Evolutionary conservation across 2,888 invertebrate species (phyloP), one percentile per base, ranked within the genome.

Genomic region (Frankliniella intonsa): DNA sequence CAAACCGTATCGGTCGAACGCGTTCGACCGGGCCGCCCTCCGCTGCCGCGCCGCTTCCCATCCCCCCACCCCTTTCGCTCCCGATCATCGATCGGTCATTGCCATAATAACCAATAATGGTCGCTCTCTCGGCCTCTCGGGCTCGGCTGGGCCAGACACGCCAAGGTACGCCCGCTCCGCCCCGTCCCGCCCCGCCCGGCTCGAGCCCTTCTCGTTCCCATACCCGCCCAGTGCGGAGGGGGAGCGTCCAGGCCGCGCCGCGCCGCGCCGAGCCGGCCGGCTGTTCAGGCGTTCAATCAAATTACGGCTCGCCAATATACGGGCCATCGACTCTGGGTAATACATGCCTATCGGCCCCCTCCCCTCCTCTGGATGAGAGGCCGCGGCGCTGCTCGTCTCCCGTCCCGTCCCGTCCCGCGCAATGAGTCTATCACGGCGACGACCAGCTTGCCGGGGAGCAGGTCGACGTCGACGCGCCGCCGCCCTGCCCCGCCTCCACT

Each of bases 51-150:
- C 19, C 55, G 55, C 55, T 12, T 55, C 12, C 5, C 55, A 11
- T 11, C 55, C 55, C n/a, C 11, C 69, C 69, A 12, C 38, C 69
- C 22, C 25, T 22, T 76, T 25, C 69, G 69, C 38, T 38, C 38
- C 38, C 38, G 38, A 38, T 38, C 38, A 76, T 76, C 69, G 69
- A 76, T 76, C 62, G 62, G 62, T 62, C 62, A 62, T 62, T 76
- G 69, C 22, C 69, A 25, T 76, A 76, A 76, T 76, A 76, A 76
- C 69, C 69, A 76, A 76, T 76, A 76, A 76, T 76, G 69, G 69
- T 76, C 69, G 25, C 12, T 25, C 69, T 12, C 22, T 25, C 69
- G 69, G 69, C 25, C 69, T 17, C 69, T 22, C 69, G 22, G 25
- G 69, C 69, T 22, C 69, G 25, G 69, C 12, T 12, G 22, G 69